Conservation (phyloP, 2,888 invertebrate species). For the Eupithecia subumbrata region DNA sequence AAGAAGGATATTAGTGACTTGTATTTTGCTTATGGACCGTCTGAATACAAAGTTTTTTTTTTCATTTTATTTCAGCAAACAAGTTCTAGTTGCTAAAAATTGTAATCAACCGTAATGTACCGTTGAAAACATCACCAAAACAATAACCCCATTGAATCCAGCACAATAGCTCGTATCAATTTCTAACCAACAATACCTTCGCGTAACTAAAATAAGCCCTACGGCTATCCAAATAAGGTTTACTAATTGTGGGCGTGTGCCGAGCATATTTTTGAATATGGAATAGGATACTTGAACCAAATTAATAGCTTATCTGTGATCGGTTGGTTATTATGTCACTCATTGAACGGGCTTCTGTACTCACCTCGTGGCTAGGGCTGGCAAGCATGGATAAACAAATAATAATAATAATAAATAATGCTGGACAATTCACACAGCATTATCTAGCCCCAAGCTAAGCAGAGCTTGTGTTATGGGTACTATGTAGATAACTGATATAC, state of each 20-base stretch:
- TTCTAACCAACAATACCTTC: slow-evolving; percentile 50
- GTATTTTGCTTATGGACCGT: too few relatives aligned
- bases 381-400: neutral
- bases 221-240: slow-evolving; percentile 24
- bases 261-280: slow-evolving; percentile 63
- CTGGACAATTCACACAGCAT: too few relatives aligned
- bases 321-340: slow-evolving; percentile 79
- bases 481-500: too few relatives aligned
- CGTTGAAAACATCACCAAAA: slow-evolving; percentile 64
- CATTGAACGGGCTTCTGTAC: slow-evolving; percentile 67
- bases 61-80: too few relatives aligned
- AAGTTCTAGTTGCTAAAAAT: neutral
- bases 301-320: slow-evolving; percentile 81
- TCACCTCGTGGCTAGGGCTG: slow-evolving; percentile 70
- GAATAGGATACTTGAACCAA: slow-evolving; percentile 77
- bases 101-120: neutral
- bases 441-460: too few relatives aligned
- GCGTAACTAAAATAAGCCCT: neutral
- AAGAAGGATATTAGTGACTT: too few relatives aligned
- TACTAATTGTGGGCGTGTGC: slow-evolving; percentile 37
- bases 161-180: slow-evolving; percentile 74
- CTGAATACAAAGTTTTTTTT: too few relatives aligned
- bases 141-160: slow-evolving; percentile 69
- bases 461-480: too few relatives aligned
- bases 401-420: too few relatives aligned